Base-by-base conservation (phyloP, 2,888 invertebrate genomes). In the Polylopha cassiicola region DNA sequence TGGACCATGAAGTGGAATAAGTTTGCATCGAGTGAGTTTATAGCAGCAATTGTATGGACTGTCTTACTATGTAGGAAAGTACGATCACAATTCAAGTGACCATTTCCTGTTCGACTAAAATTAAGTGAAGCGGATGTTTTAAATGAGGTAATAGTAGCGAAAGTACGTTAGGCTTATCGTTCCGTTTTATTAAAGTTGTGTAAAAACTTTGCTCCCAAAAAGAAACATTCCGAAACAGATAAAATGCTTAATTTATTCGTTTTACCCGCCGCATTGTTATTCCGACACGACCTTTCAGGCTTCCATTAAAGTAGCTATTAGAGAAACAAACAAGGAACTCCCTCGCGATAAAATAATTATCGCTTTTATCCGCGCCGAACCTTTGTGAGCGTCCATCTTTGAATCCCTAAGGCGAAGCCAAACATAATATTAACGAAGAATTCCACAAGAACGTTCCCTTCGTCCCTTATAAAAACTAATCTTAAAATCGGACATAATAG, bases 291-390 rank as follows among this genome's bases (percentile, higher is more conserved):
- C 62, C 63, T 65, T 65, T 58, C 61, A 58, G 61, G 65, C 70
- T 70, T 73, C 75, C 73, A 81, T 79, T 79, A 81, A 75, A 79
- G 73, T 72, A 68, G 74, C 81, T 77, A 82, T 85, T 84, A 84
- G 72, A 81, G 74, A 84, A 85, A 84, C 85, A 84, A 85, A 84
- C 81, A 84, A 80, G 80, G 61, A 72, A 73, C 77, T 72, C 70
- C 69, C 65, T 62, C 57, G 66, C 75, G 72, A 80, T 84, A 80
- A 80, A 84, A 82, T 81, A 84, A 85, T 85, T 80, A 82, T 76
- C 79, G 73, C 78, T 73, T 84, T 79, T 73, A 84, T 76, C 77
- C 72, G 46, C 50, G 59, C 70, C 72, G 70, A 66, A 57, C 62
- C 65, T 63, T 65, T 61, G 59, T 58, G 51, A 52, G 52, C 53